These are phyloP conservation scores for Sarcophaga peregrina DNA, from an alignment of 1,140 invertebrate species.

Conservation along the genomic window DNA sequence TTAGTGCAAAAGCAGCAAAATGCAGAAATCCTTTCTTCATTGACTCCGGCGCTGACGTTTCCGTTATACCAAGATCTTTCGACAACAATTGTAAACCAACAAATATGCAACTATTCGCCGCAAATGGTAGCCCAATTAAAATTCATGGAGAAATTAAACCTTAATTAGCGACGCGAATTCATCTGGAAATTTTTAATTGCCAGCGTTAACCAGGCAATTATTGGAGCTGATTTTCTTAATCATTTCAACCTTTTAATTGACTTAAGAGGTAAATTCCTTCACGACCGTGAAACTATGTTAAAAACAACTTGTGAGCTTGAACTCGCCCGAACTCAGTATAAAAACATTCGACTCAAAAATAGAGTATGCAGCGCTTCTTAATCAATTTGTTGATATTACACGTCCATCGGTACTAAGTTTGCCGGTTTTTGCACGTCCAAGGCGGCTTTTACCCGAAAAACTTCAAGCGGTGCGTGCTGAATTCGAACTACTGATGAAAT, in stretches of 20 bases:
- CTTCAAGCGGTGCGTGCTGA: constrained; percentile 66
- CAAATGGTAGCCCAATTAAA: neutral
- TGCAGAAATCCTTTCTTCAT: constrained; percentile 20
- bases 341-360: neutral
- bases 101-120: neutral
- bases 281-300: neutral
- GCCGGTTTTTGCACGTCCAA: neutral
- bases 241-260: constrained; percentile 24
- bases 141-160: neutral
- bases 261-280: neutral
- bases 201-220: constrained; percentile 12
- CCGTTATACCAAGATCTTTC: neutral
- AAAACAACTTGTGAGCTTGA: neutral
- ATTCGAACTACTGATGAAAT: constrained; percentile 62
- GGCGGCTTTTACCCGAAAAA: constrained; percentile 52
- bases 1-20: neutral
- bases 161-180: constrained; percentile 8
- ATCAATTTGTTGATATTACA: neutral
- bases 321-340: neutral
- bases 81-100: neutral
- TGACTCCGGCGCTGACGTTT: constrained; percentile 41
- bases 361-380: neutral
- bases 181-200: constrained; percentile 32
- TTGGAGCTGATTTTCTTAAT: constrained; percentile 31
- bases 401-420: neutral